These are phyloP conservation scores for Gymnothorax reevesii DNA, from an alignment of 2,797 vertebrate species.

Conservation along the genomic window DNA sequence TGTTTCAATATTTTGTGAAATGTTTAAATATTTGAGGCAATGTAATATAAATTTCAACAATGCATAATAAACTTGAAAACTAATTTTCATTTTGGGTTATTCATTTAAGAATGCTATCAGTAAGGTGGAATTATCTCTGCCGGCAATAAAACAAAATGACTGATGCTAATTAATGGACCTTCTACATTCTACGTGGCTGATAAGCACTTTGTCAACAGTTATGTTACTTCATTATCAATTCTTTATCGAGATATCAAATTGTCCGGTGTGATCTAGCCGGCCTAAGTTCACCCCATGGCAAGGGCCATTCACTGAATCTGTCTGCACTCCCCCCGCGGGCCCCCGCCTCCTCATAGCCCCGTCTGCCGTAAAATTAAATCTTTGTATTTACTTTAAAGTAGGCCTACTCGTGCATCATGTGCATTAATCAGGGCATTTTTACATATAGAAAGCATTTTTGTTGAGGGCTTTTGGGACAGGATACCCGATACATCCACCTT, in stretches of 20 bases:
- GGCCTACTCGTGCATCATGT: slow-evolving; percentile 12
- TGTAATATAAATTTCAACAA: not conserved
- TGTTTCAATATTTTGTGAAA: too few relatives aligned
- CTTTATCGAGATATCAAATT: slow-evolving; percentile 40
- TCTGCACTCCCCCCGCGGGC: not conserved
- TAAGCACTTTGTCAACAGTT: slow-evolving; percentile 38
- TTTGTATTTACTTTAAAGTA: not conserved
- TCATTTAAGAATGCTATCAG: not conserved
- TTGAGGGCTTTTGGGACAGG: not conserved
- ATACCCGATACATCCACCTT: not conserved
- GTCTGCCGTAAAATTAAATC: slow-evolving; percentile 9
- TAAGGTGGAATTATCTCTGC: not conserved
- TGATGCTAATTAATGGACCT: not conserved
- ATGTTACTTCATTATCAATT: slow-evolving; percentile 36
- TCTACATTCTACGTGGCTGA: slow-evolving; percentile 3
- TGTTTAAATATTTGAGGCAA: not conserved
- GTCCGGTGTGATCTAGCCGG: not conserved
- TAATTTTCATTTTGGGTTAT: not conserved
- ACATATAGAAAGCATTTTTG: not conserved
- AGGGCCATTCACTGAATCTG: not conserved
- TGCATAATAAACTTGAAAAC: not conserved
- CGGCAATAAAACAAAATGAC: not conserved
- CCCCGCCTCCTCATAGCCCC: not conserved
- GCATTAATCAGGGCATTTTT: not conserved
- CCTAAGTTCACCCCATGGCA: not conserved